These are phyloP conservation scores for Alexandromys fortis DNA, from an alignment of 2,113 vertebrate species.

Conservation along the genomic window DNA sequence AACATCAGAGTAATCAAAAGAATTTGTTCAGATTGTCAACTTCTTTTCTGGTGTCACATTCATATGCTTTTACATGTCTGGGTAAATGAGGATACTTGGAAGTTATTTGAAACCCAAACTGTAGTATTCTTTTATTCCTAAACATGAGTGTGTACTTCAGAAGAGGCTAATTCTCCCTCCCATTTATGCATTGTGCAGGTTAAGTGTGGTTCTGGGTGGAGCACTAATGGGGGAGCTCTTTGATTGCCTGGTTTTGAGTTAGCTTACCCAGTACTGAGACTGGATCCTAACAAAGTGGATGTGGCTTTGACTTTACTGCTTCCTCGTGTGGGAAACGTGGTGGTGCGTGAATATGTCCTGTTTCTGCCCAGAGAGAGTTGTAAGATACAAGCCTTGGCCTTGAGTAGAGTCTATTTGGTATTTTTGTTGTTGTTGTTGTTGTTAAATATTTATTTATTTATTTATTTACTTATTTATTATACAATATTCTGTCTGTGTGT, in stretches of 20 bases:
- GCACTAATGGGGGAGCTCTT: background rate
- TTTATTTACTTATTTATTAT: no score
- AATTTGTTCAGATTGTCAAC: background rate
- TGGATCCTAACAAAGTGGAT: background rate
- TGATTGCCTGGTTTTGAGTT: slow-evolving; percentile 5
- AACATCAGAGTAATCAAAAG: slow-evolving; percentile 24
- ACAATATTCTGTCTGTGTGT: no score
- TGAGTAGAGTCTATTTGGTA: background rate
- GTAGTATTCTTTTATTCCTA: background rate
- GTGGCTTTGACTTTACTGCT: background rate
- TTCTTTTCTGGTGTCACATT: slow-evolving; percentile 35
- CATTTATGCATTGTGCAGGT: background rate
- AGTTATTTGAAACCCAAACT: slow-evolving; percentile 3
- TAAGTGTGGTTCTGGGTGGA: background rate
- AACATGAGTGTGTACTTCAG: slow-evolving; percentile 25
- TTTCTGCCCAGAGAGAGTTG: background rate
- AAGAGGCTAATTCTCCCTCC: background rate
- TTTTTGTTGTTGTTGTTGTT: no score
- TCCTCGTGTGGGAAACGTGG: background rate
- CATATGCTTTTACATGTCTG: background rate
- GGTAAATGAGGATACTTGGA: background rate
- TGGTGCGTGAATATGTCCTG: background rate
- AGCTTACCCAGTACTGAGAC: background rate
- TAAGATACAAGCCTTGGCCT: background rate
- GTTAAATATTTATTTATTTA: no score